These are phyloP conservation scores for Eucidaris tribuloides DNA, from an alignment of 35 echinoderm and acorn worm genomes.

Conservation along the genomic window DNA sequence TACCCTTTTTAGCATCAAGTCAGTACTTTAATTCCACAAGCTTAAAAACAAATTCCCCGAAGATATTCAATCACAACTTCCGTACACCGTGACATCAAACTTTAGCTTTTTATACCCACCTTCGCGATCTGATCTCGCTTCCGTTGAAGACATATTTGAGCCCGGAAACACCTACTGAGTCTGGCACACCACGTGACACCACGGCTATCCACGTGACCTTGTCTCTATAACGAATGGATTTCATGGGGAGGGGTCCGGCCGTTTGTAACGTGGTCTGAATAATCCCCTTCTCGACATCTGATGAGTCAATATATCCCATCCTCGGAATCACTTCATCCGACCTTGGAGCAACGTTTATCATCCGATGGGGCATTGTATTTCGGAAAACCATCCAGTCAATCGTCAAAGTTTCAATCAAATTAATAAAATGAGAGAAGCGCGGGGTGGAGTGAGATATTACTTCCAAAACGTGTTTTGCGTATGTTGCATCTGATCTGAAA, in stretches of 20 bases:
- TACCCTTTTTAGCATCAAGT: no score
- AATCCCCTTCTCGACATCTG: not conserved
- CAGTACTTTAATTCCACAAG: no score
- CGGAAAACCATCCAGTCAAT: no score
- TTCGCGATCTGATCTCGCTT: not conserved
- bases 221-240: not conserved
- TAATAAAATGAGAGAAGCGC: no score
- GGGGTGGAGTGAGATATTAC: no score
- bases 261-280: not conserved
- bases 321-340: not conserved
- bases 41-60: no score
- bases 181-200: not conserved
- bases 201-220: slow-evolving; percentile 2
- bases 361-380: slow-evolving; percentile 1
- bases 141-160: slow-evolving; percentile 20
- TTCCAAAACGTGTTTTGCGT: no score
- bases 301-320: not conserved
- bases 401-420: no score
- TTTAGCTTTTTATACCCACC: not conserved
- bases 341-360: not conserved
- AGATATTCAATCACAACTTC: no score
- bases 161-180: slow-evolving; percentile 3
- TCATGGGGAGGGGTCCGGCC: not conserved
- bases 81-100: no score
- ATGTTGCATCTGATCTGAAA: no score